Base-by-base conservation (phyloP, 2,888 invertebrate species). In the Eupithecia vulgata region DNA sequence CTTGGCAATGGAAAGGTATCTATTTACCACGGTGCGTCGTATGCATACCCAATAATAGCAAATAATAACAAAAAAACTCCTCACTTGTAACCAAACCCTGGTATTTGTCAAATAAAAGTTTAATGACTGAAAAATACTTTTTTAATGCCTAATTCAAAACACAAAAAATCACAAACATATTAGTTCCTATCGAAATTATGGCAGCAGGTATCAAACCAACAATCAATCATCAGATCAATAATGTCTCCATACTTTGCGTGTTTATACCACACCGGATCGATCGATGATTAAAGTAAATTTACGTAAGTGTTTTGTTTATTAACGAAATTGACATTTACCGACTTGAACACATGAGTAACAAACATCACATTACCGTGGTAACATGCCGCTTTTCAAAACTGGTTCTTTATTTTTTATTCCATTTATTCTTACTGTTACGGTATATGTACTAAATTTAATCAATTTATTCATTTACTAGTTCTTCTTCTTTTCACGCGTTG, bases 211-310 rank as follows among this genome's bases (percentile, higher is more conserved):
- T 21, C n/a, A n/a, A 52, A 52, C 48, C 59, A 12, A 59, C 79
- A 82, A 88, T 84, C 88, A 88, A 21, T 21, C 89, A 89, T 85
- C 83, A 80, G 81, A 80, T 82, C 81, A 81, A 81, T 81, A 86
- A 83, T 75, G 76, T 83, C 81, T 84, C 81, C 84, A 83, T 83
- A 85, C 12, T 85, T 82, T 8, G 7, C 81, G 81, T 85, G 77
- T 84, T 74, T 80, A 82, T 84, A n/a, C 85, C 86, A 84, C 87
- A 85, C 84, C 80, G 85, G 82, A 85, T 81, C 80, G 76, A 79
- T 78, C 72, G 21, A 21, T 52, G 52, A 21, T 52, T 21, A 52
- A 48, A 48, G 21, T 52, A 21, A 21, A 52, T 52, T 21, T 21
- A 52, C 21, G 21, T 10, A 21, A 52, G 52, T 52, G 52, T 52